These are phyloP conservation scores for Camptogramma bilineatum DNA, from an alignment of 2,888 invertebrate genomes.

Conservation along the genomic window DNA sequence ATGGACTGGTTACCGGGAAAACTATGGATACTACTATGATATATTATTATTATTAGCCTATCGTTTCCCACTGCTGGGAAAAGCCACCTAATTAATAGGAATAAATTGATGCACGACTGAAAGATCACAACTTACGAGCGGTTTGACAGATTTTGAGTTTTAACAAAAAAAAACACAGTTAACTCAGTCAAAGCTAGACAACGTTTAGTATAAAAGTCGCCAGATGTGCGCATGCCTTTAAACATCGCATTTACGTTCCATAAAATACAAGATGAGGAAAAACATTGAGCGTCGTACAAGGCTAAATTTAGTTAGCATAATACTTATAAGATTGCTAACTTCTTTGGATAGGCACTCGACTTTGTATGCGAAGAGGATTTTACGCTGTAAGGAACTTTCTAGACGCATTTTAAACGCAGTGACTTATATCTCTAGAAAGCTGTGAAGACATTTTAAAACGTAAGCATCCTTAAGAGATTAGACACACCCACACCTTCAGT, in stretches of 20 bases:
- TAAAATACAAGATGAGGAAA: conserved; percentile 52
- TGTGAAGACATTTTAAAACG: neutral
- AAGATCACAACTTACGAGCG: no score
- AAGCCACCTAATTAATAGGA: no score
- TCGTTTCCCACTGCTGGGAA: no score
- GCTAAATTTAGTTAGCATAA: conserved; percentile 55
- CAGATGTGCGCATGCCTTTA: conserved; percentile 16
- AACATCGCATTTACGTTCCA: conserved; percentile 47
- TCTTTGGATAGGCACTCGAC: conserved; percentile 47
- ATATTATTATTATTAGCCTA: no score
- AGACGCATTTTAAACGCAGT: conserved; percentile 7
- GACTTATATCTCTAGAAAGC: neutral
- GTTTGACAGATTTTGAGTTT: no score
- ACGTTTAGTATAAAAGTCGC: conserved; percentile 16
- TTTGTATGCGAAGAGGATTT: conserved; percentile 43
- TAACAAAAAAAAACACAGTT: neutral
- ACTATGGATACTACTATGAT: no score
- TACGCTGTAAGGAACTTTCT: conserved; percentile 19
- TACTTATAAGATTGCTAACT: conserved; percentile 55
- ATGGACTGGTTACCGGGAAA: no score
- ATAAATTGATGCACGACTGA: no score
- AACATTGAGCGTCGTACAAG: conserved; percentile 34
- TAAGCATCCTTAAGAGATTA: neutral
- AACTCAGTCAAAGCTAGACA: neutral
- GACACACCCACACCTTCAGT: no score